Evolutionary conservation across 2,888 invertebrate genomes (phyloP), one percentile per base, ranked within the genome.

Genomic region (Argyresthia albistria): DNA sequence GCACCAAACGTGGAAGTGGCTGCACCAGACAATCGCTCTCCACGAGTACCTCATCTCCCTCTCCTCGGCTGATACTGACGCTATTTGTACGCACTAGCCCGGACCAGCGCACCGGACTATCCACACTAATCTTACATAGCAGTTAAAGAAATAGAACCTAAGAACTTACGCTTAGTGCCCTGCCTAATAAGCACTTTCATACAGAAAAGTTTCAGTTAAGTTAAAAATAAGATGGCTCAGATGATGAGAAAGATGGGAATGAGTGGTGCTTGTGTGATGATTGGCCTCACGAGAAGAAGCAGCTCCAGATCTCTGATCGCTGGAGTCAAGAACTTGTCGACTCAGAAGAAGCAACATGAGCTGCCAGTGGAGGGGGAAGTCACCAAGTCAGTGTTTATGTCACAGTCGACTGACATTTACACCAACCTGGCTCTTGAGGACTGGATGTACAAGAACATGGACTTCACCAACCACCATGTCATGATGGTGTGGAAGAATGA

Each of bases 351-450:
- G 56, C 75, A 73, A 56, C 76, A 76, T 43, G 69, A 71, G 56
- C 62, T 73, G 57, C 77, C 76, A 16, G 62, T 69, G 57, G 83
- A 83, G 74, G 66, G 68, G 69, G 88, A 91, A 69, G 90, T 95
- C 63, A 91, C 91, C 60, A 96, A 96, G 81, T 94, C 95, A 0
- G 96, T 97, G 46, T 95, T 95, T 66, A 94, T 98, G 73, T 98
- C 98, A 0, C 95, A 95, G 76, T 97, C 96, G 0, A 92, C 91
- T 57, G 94, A 98, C 73, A 93, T 99, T 60, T 97, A 92, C 71
- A 93, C 95, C 9, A 99, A 99, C 82, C 84, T 99, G 66, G 98
- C 99, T 4, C 80, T 99, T 54, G 99, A 99, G 80, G 97, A 98
- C 76, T 98, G 98, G 97, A 88, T 99, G 65, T 98, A 97, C 79